Evolutionary conservation across 2,797 vertebrate genomes (phyloP).

Genomic region (Melanotaenia parkinsoni): DNA sequence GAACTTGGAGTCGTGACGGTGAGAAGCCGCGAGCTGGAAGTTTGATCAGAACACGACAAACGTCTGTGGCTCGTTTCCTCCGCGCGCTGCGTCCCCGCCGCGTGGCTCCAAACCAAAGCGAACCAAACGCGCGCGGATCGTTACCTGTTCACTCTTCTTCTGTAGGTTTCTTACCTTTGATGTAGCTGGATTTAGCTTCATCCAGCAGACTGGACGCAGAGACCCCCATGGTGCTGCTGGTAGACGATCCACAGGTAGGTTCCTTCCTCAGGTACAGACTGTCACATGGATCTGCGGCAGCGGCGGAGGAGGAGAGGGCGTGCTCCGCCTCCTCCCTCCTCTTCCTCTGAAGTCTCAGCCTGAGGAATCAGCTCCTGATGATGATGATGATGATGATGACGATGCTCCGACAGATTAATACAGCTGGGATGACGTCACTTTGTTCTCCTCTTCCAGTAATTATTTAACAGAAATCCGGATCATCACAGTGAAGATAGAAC

Average conservation of each 20-base stretch:
- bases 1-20: too few relatives aligned
- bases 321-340: conserved; percentile 11
- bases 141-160: background rate
- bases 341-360: background rate
- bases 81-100: too few relatives aligned
- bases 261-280: conserved; percentile 48
- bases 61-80: too few relatives aligned
- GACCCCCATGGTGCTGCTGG: conserved; percentile 82
- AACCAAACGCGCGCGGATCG: too few relatives aligned
- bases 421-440: background rate
- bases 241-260: conserved; percentile 56
- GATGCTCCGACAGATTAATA: background rate
- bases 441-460: background rate
- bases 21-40: background rate
- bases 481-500: too few relatives aligned
- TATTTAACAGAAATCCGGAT: background rate
- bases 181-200: conserved; percentile 83
- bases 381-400: background rate
- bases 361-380: background rate
- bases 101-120: too few relatives aligned
- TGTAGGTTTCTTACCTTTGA: conserved; percentile 82
- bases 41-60: background rate
- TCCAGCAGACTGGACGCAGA: conserved; percentile 88
- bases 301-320: background rate
- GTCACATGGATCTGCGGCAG: conserved; percentile 29